Base-by-base conservation (phyloP, 2,113 vertebrate genomes). In the Anguilla japonica region DNA sequence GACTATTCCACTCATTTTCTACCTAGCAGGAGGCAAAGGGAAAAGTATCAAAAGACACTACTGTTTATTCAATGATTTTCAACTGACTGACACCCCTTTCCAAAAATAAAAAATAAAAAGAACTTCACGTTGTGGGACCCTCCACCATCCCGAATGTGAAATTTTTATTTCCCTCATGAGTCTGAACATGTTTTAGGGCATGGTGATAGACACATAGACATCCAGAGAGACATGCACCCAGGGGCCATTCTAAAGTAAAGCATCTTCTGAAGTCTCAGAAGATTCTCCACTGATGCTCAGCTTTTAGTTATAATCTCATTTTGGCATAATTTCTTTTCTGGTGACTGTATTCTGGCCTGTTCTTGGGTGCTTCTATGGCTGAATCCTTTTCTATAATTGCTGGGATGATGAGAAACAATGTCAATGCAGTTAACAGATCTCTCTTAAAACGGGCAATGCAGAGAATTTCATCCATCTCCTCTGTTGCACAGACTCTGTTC, bases 301-400 rank as follows among this genome's bases (percentile, higher is more conserved):
- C 91, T 85, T 87, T 90, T 80, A 79, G 60, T 60, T 75, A n/a
- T 90, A 91, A 92, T 93, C 91, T 89, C 67, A 83, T 89, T 91
- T 87, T 40, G 88, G 85, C 85, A 20, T 88, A 86, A 92, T 88
- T 90, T 84, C 43, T 67, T 92, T 93, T 90, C 84, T 84, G 63
- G 41, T 81, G 83, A 88, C 88, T 91, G 83, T 87, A 83, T 91
- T 87, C 80, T 11, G 57, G 79, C 57, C 79, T 81, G 86, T 43
- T 81, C n/a, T 63, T n/a, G 26, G 4, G 43, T 34, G 41, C 90
- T 92, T 92, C 88, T 92, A 92, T 88, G 88, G 85, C 7, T 0
- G 29, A 41, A 41, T 39, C 53, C 87, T 84, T 82, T 53, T 79
- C 82, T 87, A 81, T 84, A 84, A 75, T 75, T 88, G 88, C 85